phyloP scores from a whole-genome alignment of 2,113 vertebrate genomes.

The Rhea americana region DNA sequence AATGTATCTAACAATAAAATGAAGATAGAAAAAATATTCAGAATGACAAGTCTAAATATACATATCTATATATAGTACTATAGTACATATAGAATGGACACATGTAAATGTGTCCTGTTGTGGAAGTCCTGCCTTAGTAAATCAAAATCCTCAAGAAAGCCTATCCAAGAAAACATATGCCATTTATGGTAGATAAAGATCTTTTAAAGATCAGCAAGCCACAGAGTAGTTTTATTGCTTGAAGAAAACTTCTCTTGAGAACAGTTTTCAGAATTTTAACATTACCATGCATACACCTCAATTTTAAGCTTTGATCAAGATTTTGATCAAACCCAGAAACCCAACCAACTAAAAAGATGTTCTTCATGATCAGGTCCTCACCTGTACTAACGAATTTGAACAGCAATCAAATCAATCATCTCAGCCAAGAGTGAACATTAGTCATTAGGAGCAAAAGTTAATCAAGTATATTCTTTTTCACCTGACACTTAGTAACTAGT shows the following conservation, averaged over 20 bases:
- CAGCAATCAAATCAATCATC: background rate
- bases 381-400: background rate
- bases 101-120: fast-evolving
- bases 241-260: background rate
- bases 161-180: background rate
- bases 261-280: background rate
- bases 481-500: background rate
- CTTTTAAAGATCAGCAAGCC: background rate
- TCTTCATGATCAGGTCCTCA: background rate
- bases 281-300: background rate
- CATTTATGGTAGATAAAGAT: fast-evolving
- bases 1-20: background rate
- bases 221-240: background rate
- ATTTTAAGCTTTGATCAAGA: background rate
- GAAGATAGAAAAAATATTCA: background rate
- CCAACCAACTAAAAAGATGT: background rate
- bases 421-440: background rate
- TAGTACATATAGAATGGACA: no score
- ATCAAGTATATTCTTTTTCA: background rate
- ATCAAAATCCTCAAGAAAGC: background rate
- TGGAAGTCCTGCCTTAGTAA: background rate
- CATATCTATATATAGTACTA: no score
- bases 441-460: background rate
- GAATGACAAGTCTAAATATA: background rate
- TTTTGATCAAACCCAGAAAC: background rate